A percentile compares a stretch with the other conserved stretches of the same genome.
Conservation (phyloP, 2,113 vertebrate species). For the Halcyon senegalensis region DNA sequence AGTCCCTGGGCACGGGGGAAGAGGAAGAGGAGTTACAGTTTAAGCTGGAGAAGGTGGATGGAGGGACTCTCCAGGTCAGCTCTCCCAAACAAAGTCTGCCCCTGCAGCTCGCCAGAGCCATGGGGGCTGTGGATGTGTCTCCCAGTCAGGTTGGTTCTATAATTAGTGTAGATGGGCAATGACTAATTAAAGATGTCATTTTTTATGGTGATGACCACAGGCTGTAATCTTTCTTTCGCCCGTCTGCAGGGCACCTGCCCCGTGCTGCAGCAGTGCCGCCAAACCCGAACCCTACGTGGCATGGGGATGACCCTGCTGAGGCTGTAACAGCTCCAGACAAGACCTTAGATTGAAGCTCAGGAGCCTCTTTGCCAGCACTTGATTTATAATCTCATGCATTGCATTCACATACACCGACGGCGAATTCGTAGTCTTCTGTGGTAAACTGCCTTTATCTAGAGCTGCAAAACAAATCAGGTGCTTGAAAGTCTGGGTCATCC, state of each 20-base stretch:
- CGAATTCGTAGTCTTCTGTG: not conserved
- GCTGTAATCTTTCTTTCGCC: not conserved
- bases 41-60: not conserved
- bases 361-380: not conserved
- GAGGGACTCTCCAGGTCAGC: not conserved
- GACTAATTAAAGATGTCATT: not conserved
- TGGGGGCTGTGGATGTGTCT: no score
- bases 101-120: not conserved
- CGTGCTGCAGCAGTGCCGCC: not conserved
- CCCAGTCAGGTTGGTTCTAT: not conserved
- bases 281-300: rapidly evolving
- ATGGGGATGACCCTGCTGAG: not conserved
- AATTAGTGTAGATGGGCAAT: not conserved
- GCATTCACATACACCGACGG: not conserved
- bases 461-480: not conserved
- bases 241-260: not conserved
- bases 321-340: not conserved
- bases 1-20: not conserved
- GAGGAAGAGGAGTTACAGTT: not conserved
- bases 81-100: not conserved
- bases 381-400: not conserved
- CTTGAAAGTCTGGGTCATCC: not conserved
- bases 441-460: not conserved
- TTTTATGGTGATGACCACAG: not conserved
- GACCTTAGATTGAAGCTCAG: not conserved